Evolutionary conservation across 2,797 vertebrate genomes (phyloP).

Genomic region (Brachyalestes nurse): DNA sequence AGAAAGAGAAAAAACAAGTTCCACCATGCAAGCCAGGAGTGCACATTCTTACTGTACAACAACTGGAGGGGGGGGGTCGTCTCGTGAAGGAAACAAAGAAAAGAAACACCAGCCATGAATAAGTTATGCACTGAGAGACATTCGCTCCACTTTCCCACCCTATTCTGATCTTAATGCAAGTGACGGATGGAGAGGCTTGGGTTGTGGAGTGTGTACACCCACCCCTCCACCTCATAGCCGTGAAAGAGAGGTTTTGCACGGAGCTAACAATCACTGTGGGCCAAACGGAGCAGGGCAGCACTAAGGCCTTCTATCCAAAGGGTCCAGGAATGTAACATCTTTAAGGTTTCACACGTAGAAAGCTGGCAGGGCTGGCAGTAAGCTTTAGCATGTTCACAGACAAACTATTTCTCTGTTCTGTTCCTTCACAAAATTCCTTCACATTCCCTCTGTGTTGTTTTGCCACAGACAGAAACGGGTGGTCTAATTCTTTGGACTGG

Average conservation of each 20-base stretch:
- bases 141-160: conserved; percentile 10
- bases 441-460: conserved; percentile 11
- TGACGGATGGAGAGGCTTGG: background rate
- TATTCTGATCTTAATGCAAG: conserved; percentile 4
- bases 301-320: background rate
- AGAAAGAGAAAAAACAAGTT: background rate
- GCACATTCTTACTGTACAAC: conserved; percentile 41
- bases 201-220: background rate
- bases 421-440: background rate
- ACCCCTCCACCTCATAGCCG: background rate
- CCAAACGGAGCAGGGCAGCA: conserved; percentile 2
- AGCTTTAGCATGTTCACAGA: conserved; percentile 23
- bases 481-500: conserved; percentile 37
- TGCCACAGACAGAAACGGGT: background rate
- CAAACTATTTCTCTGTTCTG: conserved; percentile 12
- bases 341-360: conserved; percentile 36
- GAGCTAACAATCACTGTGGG: background rate
- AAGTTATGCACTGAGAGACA: conserved; percentile 27
- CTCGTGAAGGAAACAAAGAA: conserved; percentile 37
- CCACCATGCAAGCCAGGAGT: conserved; percentile 22
- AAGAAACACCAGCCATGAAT: conserved; percentile 43
- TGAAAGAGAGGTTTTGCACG: background rate
- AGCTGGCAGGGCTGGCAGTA: conserved; percentile 59
- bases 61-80: conserved; percentile 21
- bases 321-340: conserved; percentile 51